Conservation (phyloP, 1,140 invertebrate genomes). For the Dufourea novaeangliae region DNA sequence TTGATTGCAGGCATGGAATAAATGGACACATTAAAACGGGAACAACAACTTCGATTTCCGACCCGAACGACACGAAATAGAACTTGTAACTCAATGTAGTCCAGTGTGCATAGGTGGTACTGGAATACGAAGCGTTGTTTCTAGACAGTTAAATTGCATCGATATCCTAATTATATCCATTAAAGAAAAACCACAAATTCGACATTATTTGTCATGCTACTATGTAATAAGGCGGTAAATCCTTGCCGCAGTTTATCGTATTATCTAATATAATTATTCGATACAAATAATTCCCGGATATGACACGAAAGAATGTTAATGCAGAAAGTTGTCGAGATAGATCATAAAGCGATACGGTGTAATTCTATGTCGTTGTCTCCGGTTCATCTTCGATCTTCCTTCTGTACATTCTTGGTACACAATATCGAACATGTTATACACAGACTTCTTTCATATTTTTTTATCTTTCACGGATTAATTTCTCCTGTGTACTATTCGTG, state of each 20-base stretch:
- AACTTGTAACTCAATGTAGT: conserved; percentile 71
- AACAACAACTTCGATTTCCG: conserved; percentile 56
- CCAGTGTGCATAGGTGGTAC: conserved; percentile 70
- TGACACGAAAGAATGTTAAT: background rate
- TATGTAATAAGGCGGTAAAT: conserved; percentile 79
- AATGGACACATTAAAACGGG: conserved; percentile 74
- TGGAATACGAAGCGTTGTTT: conserved; percentile 73
- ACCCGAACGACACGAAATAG: conserved; percentile 63
- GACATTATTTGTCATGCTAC: conserved; percentile 80
- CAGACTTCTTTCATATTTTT: too few relatives aligned
- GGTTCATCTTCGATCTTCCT: background rate
- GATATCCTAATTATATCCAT: conserved; percentile 76
- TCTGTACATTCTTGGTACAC: too few relatives aligned
- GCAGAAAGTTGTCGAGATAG: background rate
- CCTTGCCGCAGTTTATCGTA: conserved; percentile 79
- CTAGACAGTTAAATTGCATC: conserved; percentile 74
- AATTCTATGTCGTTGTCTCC: conserved; percentile 4
- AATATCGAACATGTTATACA: too few relatives aligned
- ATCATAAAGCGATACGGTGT: conserved; percentile 4
- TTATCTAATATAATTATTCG: conserved; percentile 77
- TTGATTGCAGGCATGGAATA: conserved; percentile 76
- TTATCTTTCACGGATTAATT: too few relatives aligned
- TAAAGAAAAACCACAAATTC: conserved; percentile 69
- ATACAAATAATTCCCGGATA: conserved; percentile 62
- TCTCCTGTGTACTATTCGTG: background rate